These are phyloP conservation scores for Leptinotarsa texana DNA, from an alignment of 1,140 invertebrate genomes.

Conservation along the genomic window DNA sequence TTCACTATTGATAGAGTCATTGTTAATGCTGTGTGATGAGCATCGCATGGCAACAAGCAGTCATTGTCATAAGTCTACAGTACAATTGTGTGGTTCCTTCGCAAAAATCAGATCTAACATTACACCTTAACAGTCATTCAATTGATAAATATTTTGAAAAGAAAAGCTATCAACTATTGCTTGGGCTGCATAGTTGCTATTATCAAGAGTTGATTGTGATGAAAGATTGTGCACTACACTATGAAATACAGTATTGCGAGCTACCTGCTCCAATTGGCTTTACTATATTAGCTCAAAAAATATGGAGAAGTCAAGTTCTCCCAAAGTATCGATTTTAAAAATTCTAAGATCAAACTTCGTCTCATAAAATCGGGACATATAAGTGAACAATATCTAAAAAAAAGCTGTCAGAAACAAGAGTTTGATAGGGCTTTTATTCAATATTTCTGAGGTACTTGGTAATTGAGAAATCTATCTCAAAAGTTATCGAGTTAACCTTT, in stretches of 20 bases:
- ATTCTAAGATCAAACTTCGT: not conserved
- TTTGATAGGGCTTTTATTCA: not conserved
- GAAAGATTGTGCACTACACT: conserved; percentile 25
- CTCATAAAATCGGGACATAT: not conserved
- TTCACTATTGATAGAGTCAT: too few species aligned
- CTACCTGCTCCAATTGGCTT: not conserved
- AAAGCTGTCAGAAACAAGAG: not conserved
- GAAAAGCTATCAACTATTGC: too few species aligned
- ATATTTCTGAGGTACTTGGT: conserved; percentile 6
- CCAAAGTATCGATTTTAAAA: not conserved
- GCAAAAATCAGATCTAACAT: too few species aligned
- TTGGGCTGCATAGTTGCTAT: not conserved
- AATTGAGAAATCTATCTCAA: not conserved
- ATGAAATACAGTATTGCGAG: conserved; percentile 27
- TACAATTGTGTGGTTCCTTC: too few species aligned
- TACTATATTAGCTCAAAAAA: not conserved
- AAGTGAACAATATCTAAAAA: not conserved
- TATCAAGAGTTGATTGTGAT: conserved; percentile 31
- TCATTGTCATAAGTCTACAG: too few species aligned
- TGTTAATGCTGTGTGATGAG: too few species aligned
- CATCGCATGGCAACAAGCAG: too few species aligned
- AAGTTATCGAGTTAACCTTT: not conserved
- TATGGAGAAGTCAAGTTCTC: not conserved
- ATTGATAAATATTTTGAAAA: too few species aligned
- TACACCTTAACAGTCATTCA: too few species aligned